Evolutionary conservation across 2,113 vertebrate genomes (phyloP).

Genomic region (Psittacula cyanocephala): DNA sequence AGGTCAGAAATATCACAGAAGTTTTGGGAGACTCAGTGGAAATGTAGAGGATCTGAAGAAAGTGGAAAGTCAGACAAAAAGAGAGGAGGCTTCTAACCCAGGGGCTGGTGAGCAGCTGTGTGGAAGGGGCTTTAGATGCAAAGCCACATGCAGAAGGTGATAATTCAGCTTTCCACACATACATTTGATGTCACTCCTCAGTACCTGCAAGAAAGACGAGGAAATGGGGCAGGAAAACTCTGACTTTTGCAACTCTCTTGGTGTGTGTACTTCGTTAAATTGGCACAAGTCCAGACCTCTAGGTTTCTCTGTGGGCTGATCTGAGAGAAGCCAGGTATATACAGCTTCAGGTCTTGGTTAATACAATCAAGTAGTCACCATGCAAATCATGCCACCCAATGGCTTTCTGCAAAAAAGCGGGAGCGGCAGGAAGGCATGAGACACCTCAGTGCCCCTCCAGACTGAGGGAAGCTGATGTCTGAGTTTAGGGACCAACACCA

Average conservation of each 20-base stretch:
- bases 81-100: background rate
- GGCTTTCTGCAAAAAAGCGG: background rate
- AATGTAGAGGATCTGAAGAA: background rate
- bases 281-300: background rate
- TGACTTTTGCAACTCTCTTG: background rate
- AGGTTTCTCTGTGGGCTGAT: background rate
- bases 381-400: background rate
- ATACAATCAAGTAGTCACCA: background rate
- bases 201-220: background rate
- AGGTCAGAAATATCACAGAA: background rate
- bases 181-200: background rate
- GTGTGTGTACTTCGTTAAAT: background rate
- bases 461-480: background rate
- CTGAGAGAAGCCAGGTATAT: background rate
- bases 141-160: background rate
- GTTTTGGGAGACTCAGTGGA: background rate
- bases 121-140: background rate
- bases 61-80: background rate
- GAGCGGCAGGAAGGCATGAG: background rate
- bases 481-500: background rate
- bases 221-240: background rate
- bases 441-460: background rate
- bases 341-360: background rate
- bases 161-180: background rate
- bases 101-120: background rate